Evolutionary conservation across 2,888 invertebrate genomes (phyloP), one percentile per base, ranked within the genome.

Genomic region (Tinea pellionella): DNA sequence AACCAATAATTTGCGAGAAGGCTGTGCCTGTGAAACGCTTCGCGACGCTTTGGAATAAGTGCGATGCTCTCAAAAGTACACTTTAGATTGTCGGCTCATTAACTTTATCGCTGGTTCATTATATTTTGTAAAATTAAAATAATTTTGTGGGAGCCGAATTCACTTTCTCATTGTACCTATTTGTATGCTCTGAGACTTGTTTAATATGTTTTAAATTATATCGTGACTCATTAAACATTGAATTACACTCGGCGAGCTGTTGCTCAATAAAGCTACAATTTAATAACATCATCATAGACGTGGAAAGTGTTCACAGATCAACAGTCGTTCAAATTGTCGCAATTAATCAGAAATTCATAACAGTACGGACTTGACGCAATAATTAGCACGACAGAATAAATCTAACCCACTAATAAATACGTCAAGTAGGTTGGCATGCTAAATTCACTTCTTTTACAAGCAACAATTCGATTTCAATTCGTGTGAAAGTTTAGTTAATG

Each of bases 1-100:
- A 67, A 63, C 65, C 65, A 63, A 64, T 64, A 61, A 64, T 64
- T 64, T 63, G 64, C 63, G 64, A 69, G 2, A 12, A 53, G n/a
- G 53, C 11, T 18, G 16, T 24, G 53, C 18, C 24, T 2, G 53
- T 12, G 53, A 53, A 53, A 53, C 24, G 53, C n/a, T 24, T 53
- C 53, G 24, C 24, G 24, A 15, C 47, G 47, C 47, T 47, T 47
- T 47, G 13, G n/a, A 13, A 37, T 37, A 6, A 37, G 37, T 37
- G 2, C 37, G 37, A 37, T 37, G 37, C 37, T 37, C 37, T 37
- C 37, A n/a, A 16, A 47, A 2, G 47, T 47, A 16, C 41, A 41
- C 13, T 47, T 15, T 8, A 47, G 16, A 47, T 47, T 47, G 47
- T 4, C 16, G 47, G 47, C 8, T 47, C 47, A 47, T 47, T 47